Evolutionary conservation across 2,888 invertebrate species (phyloP), one percentile per base, ranked within the genome.

Genomic region (Eupelmus urozonus): DNA sequence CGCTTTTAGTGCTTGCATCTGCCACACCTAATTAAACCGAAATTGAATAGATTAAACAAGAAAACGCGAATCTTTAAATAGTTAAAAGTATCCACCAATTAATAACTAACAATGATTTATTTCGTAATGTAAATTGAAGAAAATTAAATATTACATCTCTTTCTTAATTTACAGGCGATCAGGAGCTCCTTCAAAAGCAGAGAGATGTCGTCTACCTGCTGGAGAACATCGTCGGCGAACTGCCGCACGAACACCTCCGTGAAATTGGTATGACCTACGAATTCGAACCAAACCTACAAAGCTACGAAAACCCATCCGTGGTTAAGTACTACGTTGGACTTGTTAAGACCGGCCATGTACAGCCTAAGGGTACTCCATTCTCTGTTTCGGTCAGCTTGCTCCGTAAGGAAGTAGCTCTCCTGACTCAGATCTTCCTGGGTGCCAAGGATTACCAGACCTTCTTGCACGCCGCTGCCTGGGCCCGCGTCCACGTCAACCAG

Each of bases 371-470:
- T 55, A 91, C 93, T 81, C 90, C 93, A 16, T 94, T 93, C 91
- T 93, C 93, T 20, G 91, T 92, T 85, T 92, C 92, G 85, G 91
- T 93, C 86, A 91, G 92, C 70, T 89, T 91, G 51, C 93, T 95
- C 77, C 90, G 92, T 67, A 91, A 92, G 83, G 93, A 95, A 86
- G 93, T 93, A 11, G 86, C 92, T 3, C 92, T 93, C 5, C 88
- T 95, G 25, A 94, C 94, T 90, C 92, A 94, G 85, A 90, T 94
- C 73, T 91, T 96, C 82, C 92, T 92, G 90, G 93, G 93, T 76
- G 94, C 95, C 82, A 94, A 94, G 87, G 93, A 94, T 87, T 95
- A 92, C 87, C 91, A 93, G 27, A 93, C 94, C 49, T 94, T 96
- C 90, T 92, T 92, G 87, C 92, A 92, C 82, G 93, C 94, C 11